phyloP scores from a whole-genome alignment of 2,888 invertebrate genomes.

The Hemicrepidius hirtus region DNA sequence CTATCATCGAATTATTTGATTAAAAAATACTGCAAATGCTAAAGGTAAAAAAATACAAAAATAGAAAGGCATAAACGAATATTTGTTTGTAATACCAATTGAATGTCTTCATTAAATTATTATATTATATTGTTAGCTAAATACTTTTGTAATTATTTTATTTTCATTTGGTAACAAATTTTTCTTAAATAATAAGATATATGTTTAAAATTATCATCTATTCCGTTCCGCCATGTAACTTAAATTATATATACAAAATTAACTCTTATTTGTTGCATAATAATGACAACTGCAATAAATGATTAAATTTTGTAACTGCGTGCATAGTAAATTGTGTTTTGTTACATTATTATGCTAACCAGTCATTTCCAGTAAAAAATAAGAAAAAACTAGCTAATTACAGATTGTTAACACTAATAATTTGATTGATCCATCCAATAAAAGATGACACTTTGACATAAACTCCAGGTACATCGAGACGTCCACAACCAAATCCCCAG shows the following conservation, averaged over 20 bases:
- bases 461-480: conserved; percentile 95
- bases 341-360: conserved; percentile 23
- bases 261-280: conserved; percentile 20
- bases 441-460: conserved; percentile 97
- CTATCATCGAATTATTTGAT: too few species aligned
- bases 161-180: conserved; percentile 47
- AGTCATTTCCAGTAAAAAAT: conserved; percentile 23
- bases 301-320: conserved; percentile 22
- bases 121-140: too few species aligned
- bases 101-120: too few species aligned
- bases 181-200: conserved; percentile 42
- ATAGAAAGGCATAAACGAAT: too few species aligned
- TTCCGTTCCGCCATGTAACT: conserved; percentile 43
- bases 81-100: too few species aligned
- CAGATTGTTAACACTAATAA: conserved; percentile 95
- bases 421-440: conserved; percentile 98
- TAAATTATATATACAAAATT: conserved; percentile 50
- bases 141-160: conserved; percentile 12
- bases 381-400: conserved; percentile 67
- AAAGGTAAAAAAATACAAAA: too few species aligned
- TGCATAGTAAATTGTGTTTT: not conserved
- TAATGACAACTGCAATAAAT: conserved; percentile 20
- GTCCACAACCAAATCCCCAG: conserved; percentile 97
- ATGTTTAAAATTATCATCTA: conserved; percentile 35
- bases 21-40: too few species aligned